Conservation (phyloP, 2,797 vertebrate species). For the Yasuhikotakia modesta region DNA sequence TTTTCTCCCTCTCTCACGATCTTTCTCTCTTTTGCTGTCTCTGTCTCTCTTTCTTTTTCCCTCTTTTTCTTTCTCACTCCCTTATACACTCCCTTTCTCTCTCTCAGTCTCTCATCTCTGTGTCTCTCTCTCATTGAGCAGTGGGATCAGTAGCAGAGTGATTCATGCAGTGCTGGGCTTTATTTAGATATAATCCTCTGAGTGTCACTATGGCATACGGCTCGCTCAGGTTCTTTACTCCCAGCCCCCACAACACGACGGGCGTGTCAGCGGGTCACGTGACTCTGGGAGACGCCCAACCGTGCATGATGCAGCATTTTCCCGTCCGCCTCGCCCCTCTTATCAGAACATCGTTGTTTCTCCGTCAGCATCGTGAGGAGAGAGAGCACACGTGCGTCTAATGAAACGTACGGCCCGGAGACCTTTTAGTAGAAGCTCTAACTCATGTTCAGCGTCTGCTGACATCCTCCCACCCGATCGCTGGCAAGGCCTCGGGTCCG, state of each 20-base stretch:
- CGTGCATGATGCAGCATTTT: conserved; percentile 46
- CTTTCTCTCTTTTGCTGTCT: conserved; percentile 37
- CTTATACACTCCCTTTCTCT: conserved; percentile 29
- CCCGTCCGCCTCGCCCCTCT: conserved; percentile 26
- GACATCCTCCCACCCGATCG: conserved; percentile 57
- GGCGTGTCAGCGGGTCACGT: conserved; percentile 54
- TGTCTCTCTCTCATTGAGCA: conserved; percentile 42
- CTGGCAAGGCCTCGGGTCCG: conserved; percentile 58
- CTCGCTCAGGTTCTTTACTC: conserved; percentile 52
- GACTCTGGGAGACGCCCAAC: conserved; percentile 50
- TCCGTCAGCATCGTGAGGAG: conserved; percentile 8
- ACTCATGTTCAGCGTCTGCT: conserved; percentile 47
- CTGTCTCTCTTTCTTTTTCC: conserved; percentile 29
- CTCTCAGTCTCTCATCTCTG: background rate
- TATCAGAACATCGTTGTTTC: conserved; percentile 4
- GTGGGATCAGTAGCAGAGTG: conserved; percentile 74
- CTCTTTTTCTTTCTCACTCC: conserved; percentile 59
- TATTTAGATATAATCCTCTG: conserved; percentile 78
- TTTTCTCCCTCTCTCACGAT: conserved; percentile 29
- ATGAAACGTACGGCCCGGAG: conserved; percentile 35
- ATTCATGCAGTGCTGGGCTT: conserved; percentile 73
- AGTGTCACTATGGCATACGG: conserved; percentile 56
- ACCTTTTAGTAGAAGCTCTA: conserved; percentile 39
- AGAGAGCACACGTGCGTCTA: conserved; percentile 27
- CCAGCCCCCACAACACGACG: conserved; percentile 41